These are phyloP conservation scores for Oxystoma pomonae DNA, from an alignment of 2,888 invertebrate species.

Conservation along the genomic window DNA sequence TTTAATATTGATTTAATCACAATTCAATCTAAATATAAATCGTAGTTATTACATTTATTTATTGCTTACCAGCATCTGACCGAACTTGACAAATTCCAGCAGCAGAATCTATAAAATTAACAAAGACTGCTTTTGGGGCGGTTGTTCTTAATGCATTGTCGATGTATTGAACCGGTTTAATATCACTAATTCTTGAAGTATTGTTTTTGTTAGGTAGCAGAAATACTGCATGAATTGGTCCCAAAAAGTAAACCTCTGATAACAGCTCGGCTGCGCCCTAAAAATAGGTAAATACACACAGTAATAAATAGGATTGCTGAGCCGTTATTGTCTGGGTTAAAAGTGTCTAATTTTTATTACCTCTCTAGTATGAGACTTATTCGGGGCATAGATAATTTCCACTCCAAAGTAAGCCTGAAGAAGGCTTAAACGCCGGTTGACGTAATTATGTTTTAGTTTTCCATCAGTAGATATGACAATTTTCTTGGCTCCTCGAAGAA, in stretches of 20 bases:
- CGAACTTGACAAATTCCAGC: slow-evolving; percentile 39
- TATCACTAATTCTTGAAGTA: slow-evolving; percentile 32
- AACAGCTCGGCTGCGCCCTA: slow-evolving; percentile 31
- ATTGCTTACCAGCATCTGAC: slow-evolving; percentile 34
- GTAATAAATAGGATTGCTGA: slow-evolving; percentile 31
- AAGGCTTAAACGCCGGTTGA: slow-evolving; percentile 39
- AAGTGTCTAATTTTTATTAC: no score
- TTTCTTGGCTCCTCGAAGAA: slow-evolving; percentile 75
- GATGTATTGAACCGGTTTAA: slow-evolving; percentile 40
- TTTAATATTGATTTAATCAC: no score
- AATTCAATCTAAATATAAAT: no score
- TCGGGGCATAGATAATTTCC: slow-evolving; percentile 38
- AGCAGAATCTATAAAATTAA: slow-evolving; percentile 40
- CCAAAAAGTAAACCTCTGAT: slow-evolving; percentile 35
- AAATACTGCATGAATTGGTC: slow-evolving; percentile 41
- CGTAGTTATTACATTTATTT: no score
- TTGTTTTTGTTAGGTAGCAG: slow-evolving; percentile 36
- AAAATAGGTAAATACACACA: no score
- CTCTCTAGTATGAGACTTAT: slow-evolving; percentile 37
- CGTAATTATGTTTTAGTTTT: slow-evolving; percentile 70
- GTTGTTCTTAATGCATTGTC: slow-evolving; percentile 40
- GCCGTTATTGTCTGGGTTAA: slow-evolving; percentile 33
- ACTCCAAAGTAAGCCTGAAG: slow-evolving; percentile 39
- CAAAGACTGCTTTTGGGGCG: slow-evolving; percentile 41
- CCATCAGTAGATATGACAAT: slow-evolving; percentile 75